Conservation (phyloP, 2,113 vertebrate genomes). For the Ptilonorhynchus violaceus region DNA sequence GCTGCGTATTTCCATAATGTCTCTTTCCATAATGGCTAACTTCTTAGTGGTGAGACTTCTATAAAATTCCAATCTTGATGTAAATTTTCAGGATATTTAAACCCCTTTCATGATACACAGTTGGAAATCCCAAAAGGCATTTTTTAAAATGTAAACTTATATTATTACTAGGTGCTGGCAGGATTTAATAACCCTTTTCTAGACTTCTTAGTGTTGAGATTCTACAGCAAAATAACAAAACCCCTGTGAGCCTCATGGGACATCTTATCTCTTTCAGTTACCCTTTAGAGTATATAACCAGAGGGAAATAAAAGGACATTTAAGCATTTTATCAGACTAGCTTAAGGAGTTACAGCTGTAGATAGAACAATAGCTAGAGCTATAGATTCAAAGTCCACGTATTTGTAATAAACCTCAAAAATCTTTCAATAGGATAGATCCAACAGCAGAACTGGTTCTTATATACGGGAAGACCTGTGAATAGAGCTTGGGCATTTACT, state of each 20-base stretch:
- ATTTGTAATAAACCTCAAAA: not conserved
- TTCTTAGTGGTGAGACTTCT: not conserved
- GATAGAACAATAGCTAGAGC: not conserved
- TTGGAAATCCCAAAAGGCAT: not conserved
- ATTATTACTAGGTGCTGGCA: not conserved
- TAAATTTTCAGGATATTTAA: not conserved
- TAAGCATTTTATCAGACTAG: not conserved
- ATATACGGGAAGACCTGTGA: not conserved
- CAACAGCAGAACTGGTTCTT: not conserved
- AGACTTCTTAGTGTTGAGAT: not conserved
- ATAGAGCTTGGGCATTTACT: not conserved
- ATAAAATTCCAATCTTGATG: not conserved
- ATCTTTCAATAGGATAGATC: not conserved
- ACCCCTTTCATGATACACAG: not conserved
- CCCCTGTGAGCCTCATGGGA: rapidly evolving
- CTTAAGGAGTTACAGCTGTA: not conserved
- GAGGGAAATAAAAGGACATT: not conserved
- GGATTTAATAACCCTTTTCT: not conserved
- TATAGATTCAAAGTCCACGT: not conserved
- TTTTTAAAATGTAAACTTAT: not conserved
- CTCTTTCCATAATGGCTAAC: not conserved
- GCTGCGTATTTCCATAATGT: not conserved
- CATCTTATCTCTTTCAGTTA: not conserved
- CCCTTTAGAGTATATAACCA: not conserved
- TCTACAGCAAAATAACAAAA: not conserved